phyloP scores from a whole-genome alignment of 2,888 invertebrate species.

The Argynnis bischoffii region DNA sequence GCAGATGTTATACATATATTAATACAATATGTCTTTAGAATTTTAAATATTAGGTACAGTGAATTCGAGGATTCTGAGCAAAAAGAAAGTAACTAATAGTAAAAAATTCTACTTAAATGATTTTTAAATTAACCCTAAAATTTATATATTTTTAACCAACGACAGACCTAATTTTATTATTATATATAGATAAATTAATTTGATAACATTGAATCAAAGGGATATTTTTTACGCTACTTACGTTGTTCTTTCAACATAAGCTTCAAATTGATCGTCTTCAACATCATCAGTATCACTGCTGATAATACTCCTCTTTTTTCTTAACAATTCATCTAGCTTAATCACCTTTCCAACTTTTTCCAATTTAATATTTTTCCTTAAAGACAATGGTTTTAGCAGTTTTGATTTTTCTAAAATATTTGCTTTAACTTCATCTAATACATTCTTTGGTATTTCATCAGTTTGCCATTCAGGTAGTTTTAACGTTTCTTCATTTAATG shows the following conservation, averaged over 20 bases:
- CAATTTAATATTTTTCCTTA: conserved; percentile 61
- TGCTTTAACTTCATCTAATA: conserved; percentile 64
- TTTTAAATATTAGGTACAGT: too few species aligned
- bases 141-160: too few species aligned
- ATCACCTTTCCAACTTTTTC: conserved; percentile 64
- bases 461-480: conserved; percentile 58
- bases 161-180: too few species aligned
- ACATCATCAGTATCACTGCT: conserved; percentile 11
- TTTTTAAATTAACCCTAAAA: too few species aligned
- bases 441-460: conserved; percentile 52
- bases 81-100: too few species aligned
- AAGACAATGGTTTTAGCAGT: conserved; percentile 52
- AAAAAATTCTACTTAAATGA: too few species aligned
- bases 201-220: too few species aligned
- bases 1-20: too few species aligned
- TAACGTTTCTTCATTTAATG: conserved; percentile 28
- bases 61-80: too few species aligned
- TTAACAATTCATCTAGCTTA: conserved; percentile 56
- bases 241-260: conserved; percentile 60
- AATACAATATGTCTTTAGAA: too few species aligned
- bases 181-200: too few species aligned
- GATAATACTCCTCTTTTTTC: conserved; percentile 50
- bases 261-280: conserved; percentile 49
- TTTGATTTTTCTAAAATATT: conserved; percentile 56
- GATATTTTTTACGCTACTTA: conserved; percentile 50